These are phyloP conservation scores for Phalacrocorax brasilianus DNA, from an alignment of 2,113 vertebrate genomes.

Conservation along the genomic window DNA sequence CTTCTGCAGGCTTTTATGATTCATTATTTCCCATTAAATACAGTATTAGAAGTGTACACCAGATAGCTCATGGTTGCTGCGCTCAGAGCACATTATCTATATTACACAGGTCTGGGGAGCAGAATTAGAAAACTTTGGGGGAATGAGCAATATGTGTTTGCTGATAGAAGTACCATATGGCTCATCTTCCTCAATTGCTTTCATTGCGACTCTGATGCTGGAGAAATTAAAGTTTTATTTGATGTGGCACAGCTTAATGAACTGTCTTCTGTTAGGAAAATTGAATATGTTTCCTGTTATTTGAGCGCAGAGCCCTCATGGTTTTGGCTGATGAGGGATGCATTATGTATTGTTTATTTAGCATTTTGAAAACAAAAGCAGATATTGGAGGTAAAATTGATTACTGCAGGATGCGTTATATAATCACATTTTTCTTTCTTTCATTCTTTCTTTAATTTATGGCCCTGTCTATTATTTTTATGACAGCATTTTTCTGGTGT, in stretches of 20 bases:
- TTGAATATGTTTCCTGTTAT: conserved; percentile 90
- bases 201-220: conserved; percentile 87
- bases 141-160: conserved; percentile 89
- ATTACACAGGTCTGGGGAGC: conserved; percentile 87
- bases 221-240: conserved; percentile 90
- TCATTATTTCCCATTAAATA: conserved; percentile 91
- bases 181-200: conserved; percentile 88
- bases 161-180: conserved; percentile 89
- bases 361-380: conserved; percentile 85
- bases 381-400: conserved; percentile 81
- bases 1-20: conserved; percentile 86
- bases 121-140: conserved; percentile 90
- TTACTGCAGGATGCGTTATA: conserved; percentile 75
- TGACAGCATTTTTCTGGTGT: neutral
- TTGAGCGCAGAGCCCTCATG: conserved; percentile 84
- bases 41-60: conserved; percentile 88
- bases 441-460: conserved; percentile 38
- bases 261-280: conserved; percentile 90
- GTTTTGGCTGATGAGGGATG: conserved; percentile 82
- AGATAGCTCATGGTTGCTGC: conserved; percentile 85
- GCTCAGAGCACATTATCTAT: conserved; percentile 86
- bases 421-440: conserved; percentile 62
- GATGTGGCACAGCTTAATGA: conserved; percentile 88
- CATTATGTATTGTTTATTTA: conserved; percentile 86
- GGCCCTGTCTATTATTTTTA: conserved; percentile 59